Evolutionary conservation across 2,113 vertebrate genomes (phyloP).

Genomic region (Sprattus sprattus): DNA sequence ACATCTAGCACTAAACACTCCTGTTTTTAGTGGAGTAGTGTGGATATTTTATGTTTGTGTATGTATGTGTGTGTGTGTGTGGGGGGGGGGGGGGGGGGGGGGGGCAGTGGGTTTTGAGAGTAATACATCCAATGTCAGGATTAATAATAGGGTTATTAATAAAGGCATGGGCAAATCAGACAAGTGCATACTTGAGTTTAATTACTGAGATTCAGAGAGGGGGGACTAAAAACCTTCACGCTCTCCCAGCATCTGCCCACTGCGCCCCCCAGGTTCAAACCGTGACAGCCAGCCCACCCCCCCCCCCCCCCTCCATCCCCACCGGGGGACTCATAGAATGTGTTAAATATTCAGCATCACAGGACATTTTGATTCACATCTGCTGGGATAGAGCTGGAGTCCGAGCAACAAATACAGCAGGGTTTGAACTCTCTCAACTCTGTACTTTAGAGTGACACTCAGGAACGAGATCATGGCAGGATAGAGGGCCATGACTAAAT

Average conservation of each 20-base stretch:
- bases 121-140: neutral
- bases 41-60: neutral
- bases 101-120: neutral
- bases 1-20: neutral
- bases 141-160: no score
- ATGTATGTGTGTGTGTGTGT: neutral
- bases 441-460: no score
- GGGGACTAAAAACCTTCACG: neutral
- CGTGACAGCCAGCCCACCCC: no score
- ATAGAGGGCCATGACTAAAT: no score
- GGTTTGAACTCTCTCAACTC: no score
- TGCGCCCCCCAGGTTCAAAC: neutral
- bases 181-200: neutral
- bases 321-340: neutral
- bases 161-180: neutral
- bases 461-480: no score
- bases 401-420: no score
- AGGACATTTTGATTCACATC: neutral
- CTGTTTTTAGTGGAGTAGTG: neutral
- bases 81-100: neutral
- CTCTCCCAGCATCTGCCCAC: neutral
- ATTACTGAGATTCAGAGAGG: neutral
- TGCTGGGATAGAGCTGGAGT: neutral
- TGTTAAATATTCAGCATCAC: neutral
- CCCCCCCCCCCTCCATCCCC: no score